Evolutionary conservation across 2,113 vertebrate genomes (phyloP), one percentile per base, ranked within the genome.

Genomic region (Gymnocephalus cernua): DNA sequence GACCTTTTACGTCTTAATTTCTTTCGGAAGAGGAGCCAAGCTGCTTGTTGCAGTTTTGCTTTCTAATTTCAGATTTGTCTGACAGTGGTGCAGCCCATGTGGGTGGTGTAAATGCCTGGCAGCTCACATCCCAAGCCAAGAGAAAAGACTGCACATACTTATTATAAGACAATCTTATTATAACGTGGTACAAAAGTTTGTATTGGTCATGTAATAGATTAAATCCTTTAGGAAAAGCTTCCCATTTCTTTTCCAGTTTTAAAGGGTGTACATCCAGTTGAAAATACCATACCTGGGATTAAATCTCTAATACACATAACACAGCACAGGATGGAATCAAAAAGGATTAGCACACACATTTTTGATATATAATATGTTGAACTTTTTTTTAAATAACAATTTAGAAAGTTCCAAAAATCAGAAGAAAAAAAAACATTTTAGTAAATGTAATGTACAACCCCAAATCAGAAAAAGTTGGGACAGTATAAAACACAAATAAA

Each of bases 81-180:
- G 83, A 90, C 86, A 48, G 64, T 67, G 72, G 77, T 66, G 62
- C 59, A 58, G 77, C 85, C 86, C 76, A 70, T 45, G 84, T 94
- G 88, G 89, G 91, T 74, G 93, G 80, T 83, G 76, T 69, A 74
- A 77, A 86, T 69, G 83, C 61, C 82, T 90, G 64, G 84, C 62
- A 86, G 84, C 59, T 80, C 75, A 83, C 32, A 73, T 76, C 66
- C 53, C 74, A 62, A 32, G 53, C 74, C 23, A 32, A 73, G 35
- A 48, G 70, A 71, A 71, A 85, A 59, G 64, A 80, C 51, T 27
- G 68, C 58, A 61, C 41, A 66, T 64, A 58, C 73, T 86, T 79
- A 81, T 84, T 84, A 80, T 68, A 59, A 64, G 54, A 84, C 32
- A 64, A 47, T 50, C 10, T 16, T 32, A 74, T 54, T 74, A 38